phyloP scores from a whole-genome alignment of 2,113 vertebrate genomes.

The Tachysurus vachellii region DNA sequence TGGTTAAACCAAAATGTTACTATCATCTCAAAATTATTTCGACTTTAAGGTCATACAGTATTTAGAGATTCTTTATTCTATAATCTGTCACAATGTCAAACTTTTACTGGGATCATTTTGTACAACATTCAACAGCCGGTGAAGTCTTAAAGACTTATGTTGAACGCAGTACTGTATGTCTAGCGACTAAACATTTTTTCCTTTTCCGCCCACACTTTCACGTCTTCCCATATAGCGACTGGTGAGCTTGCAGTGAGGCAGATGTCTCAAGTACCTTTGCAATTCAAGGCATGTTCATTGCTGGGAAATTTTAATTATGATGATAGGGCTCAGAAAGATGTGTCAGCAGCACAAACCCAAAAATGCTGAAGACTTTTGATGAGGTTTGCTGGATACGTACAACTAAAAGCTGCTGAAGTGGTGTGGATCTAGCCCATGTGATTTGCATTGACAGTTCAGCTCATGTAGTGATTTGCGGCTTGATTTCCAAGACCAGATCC shows the following conservation, averaged over 20 bases:
- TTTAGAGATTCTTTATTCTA: not conserved
- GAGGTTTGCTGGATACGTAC: constrained; percentile 1
- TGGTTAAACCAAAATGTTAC: not conserved
- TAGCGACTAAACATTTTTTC: not conserved
- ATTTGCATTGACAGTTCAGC: constrained; percentile 5
- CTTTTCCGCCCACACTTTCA: not conserved
- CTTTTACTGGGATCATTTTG: not conserved
- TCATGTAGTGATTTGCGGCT: not conserved
- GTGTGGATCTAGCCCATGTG: not conserved
- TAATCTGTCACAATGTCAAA: not conserved
- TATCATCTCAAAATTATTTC: not conserved
- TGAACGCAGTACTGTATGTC: constrained; percentile 5
- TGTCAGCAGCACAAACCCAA: constrained; percentile 12
- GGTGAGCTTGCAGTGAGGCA: not conserved
- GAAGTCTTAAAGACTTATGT: not conserved
- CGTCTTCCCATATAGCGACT: no score
- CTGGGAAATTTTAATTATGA: constrained; percentile 30
- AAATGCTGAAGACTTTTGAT: constrained; percentile 23
- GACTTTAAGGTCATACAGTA: no score
- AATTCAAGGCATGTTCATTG: constrained; percentile 20
- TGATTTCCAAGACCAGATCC: constrained; percentile 12
- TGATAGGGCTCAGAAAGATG: constrained; percentile 22
- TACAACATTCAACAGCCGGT: not conserved
- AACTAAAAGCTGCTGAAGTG: constrained; percentile 14
- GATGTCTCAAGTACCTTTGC: constrained; percentile 20